These are phyloP conservation scores for Bradypus variegatus DNA, from an alignment of 2,797 vertebrate genomes.

Conservation along the genomic window DNA sequence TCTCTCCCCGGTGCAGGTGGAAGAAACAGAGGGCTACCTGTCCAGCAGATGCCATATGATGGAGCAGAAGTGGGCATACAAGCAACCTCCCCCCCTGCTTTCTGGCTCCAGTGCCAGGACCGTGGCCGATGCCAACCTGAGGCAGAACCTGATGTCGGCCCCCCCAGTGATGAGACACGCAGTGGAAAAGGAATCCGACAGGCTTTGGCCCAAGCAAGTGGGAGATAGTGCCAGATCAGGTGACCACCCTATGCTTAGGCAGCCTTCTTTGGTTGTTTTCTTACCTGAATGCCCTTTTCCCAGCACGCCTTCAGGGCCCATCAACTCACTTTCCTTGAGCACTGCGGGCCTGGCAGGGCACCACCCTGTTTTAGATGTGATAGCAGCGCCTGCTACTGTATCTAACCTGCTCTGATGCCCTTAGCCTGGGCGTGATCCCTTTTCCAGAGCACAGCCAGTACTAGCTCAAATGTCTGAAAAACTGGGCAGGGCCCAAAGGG, in stretches of 20 bases:
- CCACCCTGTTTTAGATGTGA: not conserved
- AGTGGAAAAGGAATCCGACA: not conserved
- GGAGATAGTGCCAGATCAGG: not conserved
- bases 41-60: not conserved
- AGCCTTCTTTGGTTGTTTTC: not conserved
- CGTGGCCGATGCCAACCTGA: not conserved
- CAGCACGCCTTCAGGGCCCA: not conserved
- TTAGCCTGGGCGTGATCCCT: not conserved
- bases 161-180: not conserved
- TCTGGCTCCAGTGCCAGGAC: fast-evolving
- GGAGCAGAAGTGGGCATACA: constrained; percentile 23
- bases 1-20: constrained; percentile 9
- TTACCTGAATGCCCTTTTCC: not conserved
- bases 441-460: not conserved
- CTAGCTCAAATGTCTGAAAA: not conserved
- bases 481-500: not conserved
- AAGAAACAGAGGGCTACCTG: fast-evolving
- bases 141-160: constrained; percentile 33
- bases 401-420: not conserved
- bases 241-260: not conserved
- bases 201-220: not conserved
- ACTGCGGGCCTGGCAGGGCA: not conserved
- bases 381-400: not conserved
- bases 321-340: not conserved
- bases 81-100: fast-evolving